phyloP scores from a whole-genome alignment of 2,113 vertebrate species.

The Dicaeum eximium region DNA sequence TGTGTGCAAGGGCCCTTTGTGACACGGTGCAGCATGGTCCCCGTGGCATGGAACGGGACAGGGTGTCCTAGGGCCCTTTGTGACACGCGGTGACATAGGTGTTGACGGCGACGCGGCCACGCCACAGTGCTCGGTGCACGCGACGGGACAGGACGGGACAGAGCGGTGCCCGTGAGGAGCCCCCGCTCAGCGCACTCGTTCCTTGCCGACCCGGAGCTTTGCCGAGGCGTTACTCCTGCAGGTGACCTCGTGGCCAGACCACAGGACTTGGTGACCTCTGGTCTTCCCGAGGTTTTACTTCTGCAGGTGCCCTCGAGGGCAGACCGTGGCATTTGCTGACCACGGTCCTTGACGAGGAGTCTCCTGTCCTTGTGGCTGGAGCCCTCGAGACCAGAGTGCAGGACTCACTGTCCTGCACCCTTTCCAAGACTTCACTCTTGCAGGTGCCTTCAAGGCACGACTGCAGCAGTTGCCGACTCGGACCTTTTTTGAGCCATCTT shows the following conservation, averaged over 20 bases:
- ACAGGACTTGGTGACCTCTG: neutral
- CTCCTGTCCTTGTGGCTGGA: neutral
- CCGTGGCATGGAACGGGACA: rapidly evolving
- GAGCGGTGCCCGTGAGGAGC: neutral
- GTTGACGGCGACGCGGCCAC: rapidly evolving
- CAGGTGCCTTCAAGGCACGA: neutral
- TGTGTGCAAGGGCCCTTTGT: neutral
- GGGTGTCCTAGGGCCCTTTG: neutral
- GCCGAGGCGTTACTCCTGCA: neutral
- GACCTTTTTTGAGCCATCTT: neutral
- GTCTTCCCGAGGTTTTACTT: neutral
- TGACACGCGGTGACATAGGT: neutral
- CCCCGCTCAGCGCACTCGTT: neutral
- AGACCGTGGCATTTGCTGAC: neutral
- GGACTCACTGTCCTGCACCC: neutral
- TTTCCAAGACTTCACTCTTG: neutral
- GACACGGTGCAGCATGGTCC: neutral
- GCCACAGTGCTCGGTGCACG: rapidly evolving
- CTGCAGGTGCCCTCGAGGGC: neutral
- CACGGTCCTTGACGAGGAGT: neutral
- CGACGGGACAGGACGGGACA: neutral
- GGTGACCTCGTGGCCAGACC: neutral
- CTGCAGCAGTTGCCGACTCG: neutral
- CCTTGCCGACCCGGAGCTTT: neutral
- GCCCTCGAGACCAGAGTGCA: neutral